Base-by-base conservation (phyloP, 2,113 vertebrate species). In the Lamprotornis superbus region DNA sequence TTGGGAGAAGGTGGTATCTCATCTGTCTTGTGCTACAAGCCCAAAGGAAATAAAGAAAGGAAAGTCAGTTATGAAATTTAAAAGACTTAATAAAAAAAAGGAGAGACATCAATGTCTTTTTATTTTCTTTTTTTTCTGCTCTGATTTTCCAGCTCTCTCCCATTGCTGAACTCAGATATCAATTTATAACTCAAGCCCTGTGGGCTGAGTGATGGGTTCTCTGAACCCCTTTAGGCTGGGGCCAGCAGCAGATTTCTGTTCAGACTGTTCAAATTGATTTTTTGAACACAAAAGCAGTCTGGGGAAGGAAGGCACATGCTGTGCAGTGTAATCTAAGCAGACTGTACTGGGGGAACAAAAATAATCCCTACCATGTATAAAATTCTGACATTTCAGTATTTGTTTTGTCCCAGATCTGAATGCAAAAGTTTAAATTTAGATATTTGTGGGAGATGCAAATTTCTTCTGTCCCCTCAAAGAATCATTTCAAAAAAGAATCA, bases 381-480 rank as follows among this genome's bases (percentile, higher is more conserved):
- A 95, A 91, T 88, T 76, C 55, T 95, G 93, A 95, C 69, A 95
- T 82, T 95, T 94, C 67, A 59, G 21, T 85, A 46, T 83, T 91
- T 96, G 74, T 49, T 93, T 85, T 83, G 67, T 49, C 77, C 84
- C 71, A 91, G 82, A 89, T 96, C 53, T 93, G 53, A 96, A 94
- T 55, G 84, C 10, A 87, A 70, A 87, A 83, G 27, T 83, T 94
- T 95, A 95, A 94, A 94, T 91, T 91, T 95, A 91, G 94, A 76
- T 70, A 87, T 91, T 76, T 94, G 81, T 94, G 89, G 87, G 93
- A 93, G 81, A 94, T 91, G 84, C 23, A 95, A 95, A 94, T 97
- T 91, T 57, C 42, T 87, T 90, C 71, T 56, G 50, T 96, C 85
- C 70, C 28, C 31, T 95, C 25, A 82, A 93, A 95, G 63, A 91